Base-by-base conservation (phyloP, 2,113 vertebrate genomes). In the Actinemys pallida region DNA sequence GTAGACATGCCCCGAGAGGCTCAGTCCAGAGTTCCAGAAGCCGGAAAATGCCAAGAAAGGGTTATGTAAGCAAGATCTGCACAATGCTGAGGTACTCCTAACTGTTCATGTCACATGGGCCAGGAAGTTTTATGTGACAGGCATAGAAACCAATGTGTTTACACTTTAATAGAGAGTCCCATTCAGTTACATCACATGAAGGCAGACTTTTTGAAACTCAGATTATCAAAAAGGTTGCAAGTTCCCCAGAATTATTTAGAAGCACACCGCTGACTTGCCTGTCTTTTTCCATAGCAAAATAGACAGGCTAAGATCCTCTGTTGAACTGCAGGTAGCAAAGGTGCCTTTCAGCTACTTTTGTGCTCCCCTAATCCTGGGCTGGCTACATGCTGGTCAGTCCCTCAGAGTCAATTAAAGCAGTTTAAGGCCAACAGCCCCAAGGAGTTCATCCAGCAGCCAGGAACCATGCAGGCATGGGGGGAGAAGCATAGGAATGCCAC, bases 351-450 rank as follows among this genome's bases (percentile, higher is more conserved):
- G 9, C 1, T 80, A 11, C 4, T 82, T 62, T 20, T 25, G 12
- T 78, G 22, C 49, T 90, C n/a, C 10, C 22, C 76, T 75, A 14
- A 39, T 39, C 10, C 29, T 62, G 81, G 57, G 49, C 35, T 16
- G 4, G 1, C 5, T 86, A 87, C n/a, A 6, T 54, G 27, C 19
- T 75, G 13, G 3, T 49, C 13, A 79, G 0, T 0, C 56, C 22
- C 6, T 12, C 69, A 24, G 3, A 27, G 31, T 84, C 57, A 42
- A 35, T 52, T 3, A 76, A 10, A 80, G 65, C 82, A 52, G 0
- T 4, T 16, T 5, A 27, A 1, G 10, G 16, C 16, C 53, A 83
- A 25, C 10, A 24, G 20, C 22, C 39, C 39, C 10, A 42, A 42
- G 20, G 39, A 42, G 20, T 75, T 75, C 39, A 42, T 42, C 39